A percentile compares a stretch with the other conserved stretches of the same genome.
phyloP scores from a whole-genome alignment of 2,113 vertebrate species.

The Plectropomus leopardus region DNA sequence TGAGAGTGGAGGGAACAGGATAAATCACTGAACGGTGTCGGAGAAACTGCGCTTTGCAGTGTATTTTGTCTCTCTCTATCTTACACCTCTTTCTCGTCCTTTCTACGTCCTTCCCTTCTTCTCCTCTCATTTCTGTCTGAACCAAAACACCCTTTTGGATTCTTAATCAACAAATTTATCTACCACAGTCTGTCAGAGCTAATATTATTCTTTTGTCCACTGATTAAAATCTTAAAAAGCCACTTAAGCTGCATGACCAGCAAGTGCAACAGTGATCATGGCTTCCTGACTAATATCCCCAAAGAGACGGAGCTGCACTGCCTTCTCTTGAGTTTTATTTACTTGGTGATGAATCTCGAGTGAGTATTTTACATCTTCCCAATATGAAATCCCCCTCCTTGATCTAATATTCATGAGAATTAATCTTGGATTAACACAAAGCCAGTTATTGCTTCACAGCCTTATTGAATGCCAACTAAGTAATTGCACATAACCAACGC shows the following conservation, averaged over 20 bases:
- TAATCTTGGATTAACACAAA: slow-evolving; percentile 81
- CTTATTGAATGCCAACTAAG: slow-evolving; percentile 76
- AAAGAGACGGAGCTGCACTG: slow-evolving; percentile 19
- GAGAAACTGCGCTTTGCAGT: slow-evolving; percentile 1
- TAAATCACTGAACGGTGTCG: slow-evolving; percentile 56
- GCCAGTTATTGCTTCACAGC: slow-evolving; percentile 68
- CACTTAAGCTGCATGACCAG: slow-evolving; percentile 12
- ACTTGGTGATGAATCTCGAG: slow-evolving; percentile 55
- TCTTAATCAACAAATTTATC: not conserved
- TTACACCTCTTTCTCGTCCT: not conserved
- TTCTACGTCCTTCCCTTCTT: not conserved
- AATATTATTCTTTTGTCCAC: slow-evolving; percentile 13
- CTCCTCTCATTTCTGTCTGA: not conserved
- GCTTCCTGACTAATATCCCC: slow-evolving; percentile 7
- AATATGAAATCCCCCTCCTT: slow-evolving; percentile 63
- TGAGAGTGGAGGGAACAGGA: slow-evolving; percentile 32
- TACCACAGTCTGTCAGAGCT: slow-evolving; percentile 11
- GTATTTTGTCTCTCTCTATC: slow-evolving; percentile 8
- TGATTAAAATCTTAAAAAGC: not conserved
- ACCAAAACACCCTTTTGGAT: not conserved
- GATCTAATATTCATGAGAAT: slow-evolving; percentile 77
- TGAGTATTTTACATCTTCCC: slow-evolving; percentile 62
- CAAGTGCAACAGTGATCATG: slow-evolving; percentile 14
- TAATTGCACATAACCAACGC: slow-evolving; percentile 67
- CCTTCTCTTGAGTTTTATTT: slow-evolving; percentile 47